Conservation (phyloP, 2,797 vertebrate species). For the Lagodon rhomboides region DNA sequence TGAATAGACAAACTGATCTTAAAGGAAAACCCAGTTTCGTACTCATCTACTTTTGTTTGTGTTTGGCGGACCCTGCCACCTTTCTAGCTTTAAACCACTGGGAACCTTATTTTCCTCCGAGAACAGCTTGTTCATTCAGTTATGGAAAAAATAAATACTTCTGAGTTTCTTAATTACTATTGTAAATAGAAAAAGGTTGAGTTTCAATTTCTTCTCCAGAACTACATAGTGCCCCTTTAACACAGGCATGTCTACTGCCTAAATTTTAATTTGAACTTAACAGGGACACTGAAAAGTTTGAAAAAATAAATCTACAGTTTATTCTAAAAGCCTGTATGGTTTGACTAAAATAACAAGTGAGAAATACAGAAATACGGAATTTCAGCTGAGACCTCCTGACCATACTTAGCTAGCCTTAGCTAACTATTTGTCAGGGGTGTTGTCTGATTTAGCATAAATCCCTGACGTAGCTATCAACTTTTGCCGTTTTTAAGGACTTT, state of each 20-base stretch:
- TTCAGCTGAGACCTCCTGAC: neutral
- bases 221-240: no score
- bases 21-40: no score
- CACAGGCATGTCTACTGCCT: neutral
- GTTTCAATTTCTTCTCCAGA: no score
- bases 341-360: neutral
- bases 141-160: no score
- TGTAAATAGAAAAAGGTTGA: no score
- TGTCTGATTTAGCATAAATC: neutral
- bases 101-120: no score
- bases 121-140: no score
- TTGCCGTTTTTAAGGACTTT: neutral
- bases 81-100: no score
- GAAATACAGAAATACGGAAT: neutral
- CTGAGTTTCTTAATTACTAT: no score
- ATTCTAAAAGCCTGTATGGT: neutral
- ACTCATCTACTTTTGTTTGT: no score
- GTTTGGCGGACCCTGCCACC: no score
- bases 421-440: neutral
- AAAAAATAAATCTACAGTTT: neutral
- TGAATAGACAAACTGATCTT: no score
- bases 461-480: neutral
- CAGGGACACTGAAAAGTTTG: neutral
- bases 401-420: neutral
- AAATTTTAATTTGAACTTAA: neutral